Percentiles rank a stretch among this genome's conserved stretches.
phyloP scores from a whole-genome alignment of 2,888 invertebrate genomes.

The Alloscopus bannaensis region DNA sequence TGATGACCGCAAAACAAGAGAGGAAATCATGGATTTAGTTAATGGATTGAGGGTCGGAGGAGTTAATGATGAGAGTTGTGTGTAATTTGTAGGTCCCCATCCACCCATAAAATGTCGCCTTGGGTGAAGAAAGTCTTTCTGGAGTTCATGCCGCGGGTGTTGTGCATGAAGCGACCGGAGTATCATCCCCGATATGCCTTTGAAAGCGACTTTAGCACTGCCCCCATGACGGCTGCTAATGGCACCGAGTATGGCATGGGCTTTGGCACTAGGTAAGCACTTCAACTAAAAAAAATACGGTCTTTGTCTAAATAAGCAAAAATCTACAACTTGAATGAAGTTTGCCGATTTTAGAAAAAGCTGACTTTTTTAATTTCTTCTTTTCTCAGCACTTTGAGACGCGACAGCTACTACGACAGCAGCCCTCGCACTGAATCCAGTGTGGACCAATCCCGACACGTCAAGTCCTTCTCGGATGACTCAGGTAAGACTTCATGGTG shows the following conservation, averaged over 20 bases:
- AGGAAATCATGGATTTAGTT: background rate
- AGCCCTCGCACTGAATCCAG: constrained; percentile 72
- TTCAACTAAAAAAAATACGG: background rate
- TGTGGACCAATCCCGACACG: constrained; percentile 72
- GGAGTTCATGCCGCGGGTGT: constrained; percentile 92
- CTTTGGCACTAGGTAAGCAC: constrained; percentile 71
- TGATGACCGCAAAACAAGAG: background rate
- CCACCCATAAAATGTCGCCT: constrained; percentile 95
- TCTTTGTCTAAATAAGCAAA: background rate
- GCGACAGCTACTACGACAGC: constrained; percentile 72
- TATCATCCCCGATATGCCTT: constrained; percentile 82
- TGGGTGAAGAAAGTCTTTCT: constrained; percentile 92
- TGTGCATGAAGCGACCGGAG: constrained; percentile 93
- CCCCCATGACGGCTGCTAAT: constrained; percentile 13
- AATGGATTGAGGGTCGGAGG: background rate
- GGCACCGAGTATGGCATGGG: constrained; percentile 68
- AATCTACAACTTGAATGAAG: constrained; percentile 8
- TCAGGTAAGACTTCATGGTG: too few species aligned
- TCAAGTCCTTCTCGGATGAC: constrained; percentile 72
- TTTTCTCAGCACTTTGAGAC: constrained; percentile 59
- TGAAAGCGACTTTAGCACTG: constrained; percentile 85
- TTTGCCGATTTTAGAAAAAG: background rate
- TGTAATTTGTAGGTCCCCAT: constrained; percentile 83
- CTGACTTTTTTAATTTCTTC: background rate
- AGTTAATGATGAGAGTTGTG: constrained; percentile 7